These are phyloP conservation scores for Drosophila kohkoa DNA, from an alignment of 1,140 invertebrate genomes.

Conservation along the genomic window DNA sequence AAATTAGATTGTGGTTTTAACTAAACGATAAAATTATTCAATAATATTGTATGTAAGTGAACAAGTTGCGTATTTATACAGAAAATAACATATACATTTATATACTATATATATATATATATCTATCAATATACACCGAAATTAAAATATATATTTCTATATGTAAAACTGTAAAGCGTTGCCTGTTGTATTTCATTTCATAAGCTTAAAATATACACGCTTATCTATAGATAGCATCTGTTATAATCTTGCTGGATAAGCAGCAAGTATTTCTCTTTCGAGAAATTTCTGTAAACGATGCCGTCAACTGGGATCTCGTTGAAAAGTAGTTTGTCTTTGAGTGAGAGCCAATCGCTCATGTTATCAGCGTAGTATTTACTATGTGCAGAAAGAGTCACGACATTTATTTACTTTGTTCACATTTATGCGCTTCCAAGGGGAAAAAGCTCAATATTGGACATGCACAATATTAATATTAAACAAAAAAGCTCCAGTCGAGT, in stretches of 20 bases:
- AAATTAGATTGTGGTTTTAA: slow-evolving; percentile 55
- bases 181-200: not conserved
- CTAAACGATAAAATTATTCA: slow-evolving; percentile 62
- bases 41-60: slow-evolving; percentile 69
- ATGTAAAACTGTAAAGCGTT: slow-evolving; percentile 44
- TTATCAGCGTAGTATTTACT: too few species aligned
- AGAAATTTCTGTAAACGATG: not conserved
- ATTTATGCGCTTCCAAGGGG: too few species aligned
- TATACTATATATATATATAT: slow-evolving; percentile 43
- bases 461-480: too few species aligned
- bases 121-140: slow-evolving; percentile 61
- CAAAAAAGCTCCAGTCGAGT: too few species aligned
- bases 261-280: not conserved
- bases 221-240: not conserved
- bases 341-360: not conserved
- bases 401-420: too few species aligned
- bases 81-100: slow-evolving; percentile 67
- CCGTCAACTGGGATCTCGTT: not conserved
- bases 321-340: not conserved
- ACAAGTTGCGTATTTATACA: slow-evolving; percentile 79
- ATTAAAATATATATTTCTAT: slow-evolving; percentile 64
- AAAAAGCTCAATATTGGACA: too few species aligned
- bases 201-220: not conserved
- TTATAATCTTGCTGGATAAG: not conserved
- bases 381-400: too few species aligned